Conservation (phyloP, 1,140 invertebrate species). For the Scaptomyza hsui region DNA sequence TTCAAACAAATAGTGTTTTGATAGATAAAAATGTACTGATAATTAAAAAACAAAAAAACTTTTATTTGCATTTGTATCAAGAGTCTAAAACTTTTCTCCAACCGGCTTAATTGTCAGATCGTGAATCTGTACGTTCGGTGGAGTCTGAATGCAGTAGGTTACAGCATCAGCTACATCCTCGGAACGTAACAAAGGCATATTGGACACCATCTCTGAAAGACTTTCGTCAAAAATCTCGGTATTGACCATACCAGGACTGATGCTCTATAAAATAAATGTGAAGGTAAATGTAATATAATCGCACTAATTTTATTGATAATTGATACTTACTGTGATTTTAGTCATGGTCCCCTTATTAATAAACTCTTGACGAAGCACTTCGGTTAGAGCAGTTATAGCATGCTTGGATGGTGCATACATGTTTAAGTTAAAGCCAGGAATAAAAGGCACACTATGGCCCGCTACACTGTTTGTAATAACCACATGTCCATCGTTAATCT, state of each 20-base stretch:
- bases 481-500: constrained; percentile 87
- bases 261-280: neutral
- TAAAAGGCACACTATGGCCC: constrained; percentile 84
- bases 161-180: constrained; percentile 84
- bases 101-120: constrained; percentile 66
- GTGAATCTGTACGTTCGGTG: constrained; percentile 85
- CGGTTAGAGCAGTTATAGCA: constrained; percentile 86
- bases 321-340: constrained; percentile 67
- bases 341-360: constrained; percentile 64
- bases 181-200: neutral
- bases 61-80: too few species aligned
- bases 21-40: too few species aligned
- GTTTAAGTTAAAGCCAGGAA: constrained; percentile 49
- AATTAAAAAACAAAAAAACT: too few species aligned
- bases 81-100: constrained; percentile 33
- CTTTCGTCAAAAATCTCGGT: neutral
- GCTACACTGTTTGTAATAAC: constrained; percentile 83
- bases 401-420: constrained; percentile 87
- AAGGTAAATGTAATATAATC: too few species aligned
- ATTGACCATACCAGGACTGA: neutral
- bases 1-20: too few species aligned
- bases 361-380: constrained; percentile 88
- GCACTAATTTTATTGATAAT: too few species aligned
- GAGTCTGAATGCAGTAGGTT: constrained; percentile 86
- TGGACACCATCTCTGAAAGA: too few species aligned